Conservation (phyloP, 2,113 vertebrate species). For the Erythrocercus mccallii region DNA sequence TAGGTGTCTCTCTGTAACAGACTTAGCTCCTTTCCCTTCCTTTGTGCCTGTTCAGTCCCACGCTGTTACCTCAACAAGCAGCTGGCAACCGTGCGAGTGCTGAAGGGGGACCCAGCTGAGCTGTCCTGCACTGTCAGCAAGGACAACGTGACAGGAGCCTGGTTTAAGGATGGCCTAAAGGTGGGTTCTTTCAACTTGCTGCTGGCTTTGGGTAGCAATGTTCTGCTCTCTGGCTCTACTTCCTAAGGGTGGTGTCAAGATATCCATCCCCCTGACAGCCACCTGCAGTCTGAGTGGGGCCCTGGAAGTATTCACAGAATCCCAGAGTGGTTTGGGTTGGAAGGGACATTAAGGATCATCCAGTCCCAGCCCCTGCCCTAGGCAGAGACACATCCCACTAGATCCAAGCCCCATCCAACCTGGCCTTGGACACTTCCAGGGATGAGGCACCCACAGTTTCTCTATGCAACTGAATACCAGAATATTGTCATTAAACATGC, state of each 20-base stretch:
- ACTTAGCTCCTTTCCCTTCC: neutral
- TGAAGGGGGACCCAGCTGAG: conserved; percentile 71
- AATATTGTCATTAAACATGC: neutral
- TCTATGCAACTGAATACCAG: neutral
- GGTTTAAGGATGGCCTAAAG: conserved; percentile 86
- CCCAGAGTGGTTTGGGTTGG: neutral
- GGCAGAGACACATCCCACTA: neutral
- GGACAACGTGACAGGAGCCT: conserved; percentile 73
- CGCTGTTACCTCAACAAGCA: conserved; percentile 74
- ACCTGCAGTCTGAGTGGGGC: neutral
- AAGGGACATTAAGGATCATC: neutral
- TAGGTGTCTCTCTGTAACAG: neutral
- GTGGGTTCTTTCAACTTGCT: conserved; percentile 50
- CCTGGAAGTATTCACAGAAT: neutral
- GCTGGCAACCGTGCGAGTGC: conserved; percentile 71
- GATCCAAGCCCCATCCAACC: neutral
- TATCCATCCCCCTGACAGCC: neutral
- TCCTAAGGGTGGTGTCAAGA: neutral
- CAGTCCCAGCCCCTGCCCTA: neutral
- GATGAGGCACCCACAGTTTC: neutral
- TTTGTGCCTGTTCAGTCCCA: conserved; percentile 58
- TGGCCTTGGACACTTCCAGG: neutral
- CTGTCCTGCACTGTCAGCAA: conserved; percentile 79
- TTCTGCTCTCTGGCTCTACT: neutral
- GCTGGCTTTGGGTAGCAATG: neutral